Evolutionary conservation across 2,113 vertebrate genomes (phyloP).

Genomic region (Ciconia maguari): DNA sequence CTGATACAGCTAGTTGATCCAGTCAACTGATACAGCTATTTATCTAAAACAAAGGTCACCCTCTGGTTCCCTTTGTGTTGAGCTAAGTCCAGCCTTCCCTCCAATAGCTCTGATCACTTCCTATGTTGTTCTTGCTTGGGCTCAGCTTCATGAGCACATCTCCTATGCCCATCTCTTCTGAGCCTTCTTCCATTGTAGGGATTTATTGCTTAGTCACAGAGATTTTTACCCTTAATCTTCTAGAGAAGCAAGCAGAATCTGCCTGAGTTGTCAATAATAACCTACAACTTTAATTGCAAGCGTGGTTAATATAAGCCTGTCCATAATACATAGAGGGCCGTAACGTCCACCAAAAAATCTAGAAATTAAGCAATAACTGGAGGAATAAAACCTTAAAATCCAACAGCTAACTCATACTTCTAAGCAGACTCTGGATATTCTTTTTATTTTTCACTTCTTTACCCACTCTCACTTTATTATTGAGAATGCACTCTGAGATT

Average conservation of each 20-base stretch:
- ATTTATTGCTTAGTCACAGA: background rate
- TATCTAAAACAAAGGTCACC: background rate
- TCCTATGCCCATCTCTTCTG: background rate
- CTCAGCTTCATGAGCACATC: background rate
- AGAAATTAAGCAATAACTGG: background rate
- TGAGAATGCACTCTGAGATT: background rate
- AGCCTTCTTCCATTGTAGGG: background rate
- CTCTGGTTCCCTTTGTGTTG: background rate
- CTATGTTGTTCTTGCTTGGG: background rate
- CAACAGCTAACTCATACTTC: background rate
- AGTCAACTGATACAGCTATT: background rate
- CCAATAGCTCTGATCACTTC: background rate
- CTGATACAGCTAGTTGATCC: background rate
- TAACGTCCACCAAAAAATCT: background rate
- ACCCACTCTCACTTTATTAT: background rate
- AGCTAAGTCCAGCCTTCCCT: background rate
- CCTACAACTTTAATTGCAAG: background rate
- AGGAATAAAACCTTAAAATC: background rate
- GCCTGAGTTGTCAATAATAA: background rate
- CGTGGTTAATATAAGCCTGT: background rate
- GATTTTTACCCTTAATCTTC: background rate
- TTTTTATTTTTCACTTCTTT: background rate
- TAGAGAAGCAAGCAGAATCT: background rate
- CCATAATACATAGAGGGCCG: rapidly evolving
- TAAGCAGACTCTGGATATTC: background rate